These are phyloP conservation scores for Nephrotoma guestfalica DNA, from an alignment of 2,888 invertebrate genomes.

Conservation along the genomic window DNA sequence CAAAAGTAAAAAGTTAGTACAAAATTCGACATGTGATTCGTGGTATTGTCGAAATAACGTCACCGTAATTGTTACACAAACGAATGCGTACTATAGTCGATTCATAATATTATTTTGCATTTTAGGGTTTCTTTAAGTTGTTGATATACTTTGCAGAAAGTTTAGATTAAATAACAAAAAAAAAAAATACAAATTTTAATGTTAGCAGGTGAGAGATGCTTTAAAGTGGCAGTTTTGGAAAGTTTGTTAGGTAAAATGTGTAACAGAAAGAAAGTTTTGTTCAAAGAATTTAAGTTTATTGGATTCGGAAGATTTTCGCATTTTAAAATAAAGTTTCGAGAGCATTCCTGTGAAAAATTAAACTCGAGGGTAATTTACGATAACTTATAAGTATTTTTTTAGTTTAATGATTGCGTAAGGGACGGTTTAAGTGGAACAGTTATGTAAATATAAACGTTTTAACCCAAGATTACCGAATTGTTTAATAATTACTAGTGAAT, in stretches of 20 bases:
- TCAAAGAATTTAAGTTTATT: not conserved
- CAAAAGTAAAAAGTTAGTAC: not conserved
- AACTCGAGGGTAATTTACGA: too few species aligned
- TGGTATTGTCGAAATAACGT: too few species aligned
- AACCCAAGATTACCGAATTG: too few species aligned
- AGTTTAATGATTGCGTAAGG: too few species aligned
- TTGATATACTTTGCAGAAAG: not conserved
- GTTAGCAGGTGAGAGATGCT: not conserved
- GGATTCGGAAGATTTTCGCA: not conserved
- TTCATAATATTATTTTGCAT: not conserved
- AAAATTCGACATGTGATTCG: too few species aligned
- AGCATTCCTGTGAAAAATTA: too few species aligned
- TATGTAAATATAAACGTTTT: too few species aligned
- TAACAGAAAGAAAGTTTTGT: not conserved
- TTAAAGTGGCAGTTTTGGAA: not conserved
- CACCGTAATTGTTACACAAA: too few species aligned
- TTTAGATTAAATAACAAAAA: not conserved
- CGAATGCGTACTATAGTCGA: too few species aligned
- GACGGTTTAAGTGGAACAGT: too few species aligned
- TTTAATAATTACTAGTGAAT: too few species aligned
- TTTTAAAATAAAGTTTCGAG: not conserved
- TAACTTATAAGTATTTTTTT: too few species aligned
- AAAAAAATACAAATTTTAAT: not conserved
- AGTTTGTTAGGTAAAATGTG: not conserved
- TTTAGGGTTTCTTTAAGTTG: not conserved